A percentile compares a stretch with the other conserved stretches of the same genome.
phyloP scores from a whole-genome alignment of 2,113 vertebrate species.

The Tychaedon coryphoeus region DNA sequence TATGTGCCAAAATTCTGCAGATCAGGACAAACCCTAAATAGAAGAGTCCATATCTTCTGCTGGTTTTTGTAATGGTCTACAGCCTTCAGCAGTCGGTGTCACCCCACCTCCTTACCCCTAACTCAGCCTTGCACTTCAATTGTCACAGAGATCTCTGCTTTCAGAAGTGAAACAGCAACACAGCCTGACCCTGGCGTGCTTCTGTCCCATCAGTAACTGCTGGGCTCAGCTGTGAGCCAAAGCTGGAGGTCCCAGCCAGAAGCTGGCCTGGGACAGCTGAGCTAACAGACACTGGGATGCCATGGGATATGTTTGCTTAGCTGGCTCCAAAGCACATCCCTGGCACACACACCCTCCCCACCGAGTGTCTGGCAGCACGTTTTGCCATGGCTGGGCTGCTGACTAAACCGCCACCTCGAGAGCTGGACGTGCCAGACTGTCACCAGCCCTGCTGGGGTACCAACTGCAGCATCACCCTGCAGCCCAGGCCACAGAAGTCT shows the following conservation, averaged over 20 bases:
- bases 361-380: neutral
- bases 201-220: neutral
- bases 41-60: neutral
- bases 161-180: neutral
- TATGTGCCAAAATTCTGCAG: neutral
- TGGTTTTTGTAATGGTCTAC: neutral
- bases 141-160: neutral
- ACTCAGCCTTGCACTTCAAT: neutral
- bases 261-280: neutral
- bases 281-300: neutral
- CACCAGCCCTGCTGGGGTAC: neutral
- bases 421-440: fast-evolving
- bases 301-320: neutral
- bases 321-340: neutral
- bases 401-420: neutral
- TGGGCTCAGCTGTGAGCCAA: neutral
- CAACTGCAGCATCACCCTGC: neutral
- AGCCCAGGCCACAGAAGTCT: neutral
- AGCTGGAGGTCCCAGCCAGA: neutral
- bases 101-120: neutral
- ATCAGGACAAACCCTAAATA: neutral
- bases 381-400: neutral
- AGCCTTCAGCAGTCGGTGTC: fast-evolving
- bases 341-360: neutral
- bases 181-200: neutral